phyloP scores from a whole-genome alignment of 2,113 vertebrate species.

The Apaloderma vittatum region DNA sequence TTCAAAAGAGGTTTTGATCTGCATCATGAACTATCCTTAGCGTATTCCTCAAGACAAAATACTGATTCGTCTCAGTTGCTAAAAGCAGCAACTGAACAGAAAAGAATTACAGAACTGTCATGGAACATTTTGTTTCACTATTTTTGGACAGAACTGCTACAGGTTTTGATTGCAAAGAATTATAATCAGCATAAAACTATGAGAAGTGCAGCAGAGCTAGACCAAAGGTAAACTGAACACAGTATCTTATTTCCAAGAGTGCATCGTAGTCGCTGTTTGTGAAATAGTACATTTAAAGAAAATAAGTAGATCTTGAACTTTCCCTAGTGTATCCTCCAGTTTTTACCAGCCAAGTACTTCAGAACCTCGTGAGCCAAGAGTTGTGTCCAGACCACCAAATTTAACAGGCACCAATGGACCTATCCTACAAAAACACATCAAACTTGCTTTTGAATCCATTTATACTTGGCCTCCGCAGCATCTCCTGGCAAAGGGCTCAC shows the following conservation, averaged over 20 bases:
- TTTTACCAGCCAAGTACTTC: background rate
- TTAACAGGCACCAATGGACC: background rate
- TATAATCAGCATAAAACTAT: background rate
- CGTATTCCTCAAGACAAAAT: background rate
- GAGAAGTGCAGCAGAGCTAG: background rate
- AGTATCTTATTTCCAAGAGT: background rate
- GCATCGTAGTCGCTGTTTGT: background rate
- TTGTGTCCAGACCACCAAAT: background rate
- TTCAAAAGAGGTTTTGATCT: constrained; percentile 9
- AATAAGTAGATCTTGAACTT: background rate
- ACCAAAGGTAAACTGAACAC: background rate
- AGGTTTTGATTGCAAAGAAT: background rate
- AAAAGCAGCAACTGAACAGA: background rate
- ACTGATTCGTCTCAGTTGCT: background rate
- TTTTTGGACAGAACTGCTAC: background rate
- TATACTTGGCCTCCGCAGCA: background rate
- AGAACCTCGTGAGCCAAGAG: background rate
- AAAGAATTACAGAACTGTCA: background rate
- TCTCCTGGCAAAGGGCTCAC: background rate
- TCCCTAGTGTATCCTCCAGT: background rate
- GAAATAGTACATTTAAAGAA: background rate
- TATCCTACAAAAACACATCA: background rate
- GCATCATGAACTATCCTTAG: background rate
- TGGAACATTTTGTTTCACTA: background rate
- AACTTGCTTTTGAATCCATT: background rate